Conservation (phyloP, 2,888 invertebrate genomes). For the Caenorhabditis imperialis region DNA sequence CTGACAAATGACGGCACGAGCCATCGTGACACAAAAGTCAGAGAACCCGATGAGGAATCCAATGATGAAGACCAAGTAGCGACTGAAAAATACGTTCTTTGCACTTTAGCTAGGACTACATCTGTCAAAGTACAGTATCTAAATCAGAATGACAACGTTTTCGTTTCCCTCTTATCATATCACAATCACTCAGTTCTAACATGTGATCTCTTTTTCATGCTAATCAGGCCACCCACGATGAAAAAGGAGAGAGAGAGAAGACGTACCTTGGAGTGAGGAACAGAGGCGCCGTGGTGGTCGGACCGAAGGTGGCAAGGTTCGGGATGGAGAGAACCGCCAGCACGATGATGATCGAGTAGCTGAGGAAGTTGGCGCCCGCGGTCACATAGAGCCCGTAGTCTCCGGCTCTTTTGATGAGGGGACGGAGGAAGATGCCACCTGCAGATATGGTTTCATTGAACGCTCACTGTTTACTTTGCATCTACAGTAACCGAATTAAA, state of each 20-base stretch:
- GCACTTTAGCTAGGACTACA: not conserved
- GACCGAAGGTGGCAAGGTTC: conserved; percentile 55
- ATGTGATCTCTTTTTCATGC: too few species aligned
- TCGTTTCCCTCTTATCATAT: not conserved
- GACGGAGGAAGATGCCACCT: conserved; percentile 61
- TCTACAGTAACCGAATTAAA: too few species aligned
- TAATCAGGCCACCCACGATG: conserved; percentile 1
- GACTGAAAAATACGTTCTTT: conserved; percentile 24
- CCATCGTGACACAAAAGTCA: conserved; percentile 63
- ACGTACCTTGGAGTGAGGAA: conserved; percentile 58
- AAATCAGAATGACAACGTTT: too few species aligned
- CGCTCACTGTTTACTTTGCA: too few species aligned
- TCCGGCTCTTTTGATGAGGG: conserved; percentile 54
- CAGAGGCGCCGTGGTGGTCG: conserved; percentile 43
- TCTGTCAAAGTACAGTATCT: conserved; percentile 1
- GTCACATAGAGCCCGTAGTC: conserved; percentile 56
- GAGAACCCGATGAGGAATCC: conserved; percentile 63
- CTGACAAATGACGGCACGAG: conserved; percentile 63
- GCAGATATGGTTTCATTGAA: too few species aligned
- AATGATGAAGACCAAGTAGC: conserved; percentile 47
- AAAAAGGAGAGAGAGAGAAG: conserved; percentile 7
- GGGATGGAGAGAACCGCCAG: conserved; percentile 56
- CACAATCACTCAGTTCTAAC: not conserved
- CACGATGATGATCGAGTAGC: conserved; percentile 46
- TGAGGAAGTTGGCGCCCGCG: conserved; percentile 50